Conservation (phyloP, 2,888 invertebrate species). For the Physocephala rufipes region DNA sequence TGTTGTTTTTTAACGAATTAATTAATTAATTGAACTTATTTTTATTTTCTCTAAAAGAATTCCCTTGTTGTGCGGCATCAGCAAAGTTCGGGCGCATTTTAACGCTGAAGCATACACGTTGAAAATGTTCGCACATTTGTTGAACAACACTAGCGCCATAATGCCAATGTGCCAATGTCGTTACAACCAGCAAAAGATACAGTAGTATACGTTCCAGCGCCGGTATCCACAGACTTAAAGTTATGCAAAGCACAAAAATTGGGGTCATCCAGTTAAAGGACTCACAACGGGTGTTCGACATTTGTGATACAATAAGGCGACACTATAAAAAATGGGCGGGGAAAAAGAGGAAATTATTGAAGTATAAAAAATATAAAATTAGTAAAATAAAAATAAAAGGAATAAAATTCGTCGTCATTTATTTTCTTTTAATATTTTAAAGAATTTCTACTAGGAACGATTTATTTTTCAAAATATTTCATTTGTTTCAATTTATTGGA, state of each 20-base stretch:
- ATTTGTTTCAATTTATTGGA: no score
- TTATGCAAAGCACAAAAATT: conserved; percentile 56
- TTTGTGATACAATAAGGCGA: conserved; percentile 96
- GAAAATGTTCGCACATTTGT: conserved; percentile 94
- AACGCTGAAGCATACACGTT: conserved; percentile 82
- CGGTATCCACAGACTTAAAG: conserved; percentile 58
- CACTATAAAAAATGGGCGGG: conserved; percentile 79
- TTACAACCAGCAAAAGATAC: conserved; percentile 75
- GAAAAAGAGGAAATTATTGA: conserved; percentile 6
- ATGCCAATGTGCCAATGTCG: conserved; percentile 84
- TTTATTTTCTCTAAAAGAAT: neutral
- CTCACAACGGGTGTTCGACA: conserved; percentile 95
- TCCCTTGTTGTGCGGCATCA: conserved; percentile 12
- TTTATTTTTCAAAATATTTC: no score
- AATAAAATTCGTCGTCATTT: no score
- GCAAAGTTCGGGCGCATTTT: conserved; percentile 42
- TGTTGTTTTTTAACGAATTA: no score
- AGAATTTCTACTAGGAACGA: no score
- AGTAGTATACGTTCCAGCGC: conserved; percentile 76
- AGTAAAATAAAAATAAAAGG: neutral
- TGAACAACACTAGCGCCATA: conserved; percentile 94
- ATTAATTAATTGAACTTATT: conserved; percentile 25
- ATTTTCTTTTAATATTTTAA: no score
- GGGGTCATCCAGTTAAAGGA: conserved; percentile 67
- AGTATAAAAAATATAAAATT: neutral